phyloP scores from a whole-genome alignment of 1,140 invertebrate species.

The Bombus consobrinus region DNA sequence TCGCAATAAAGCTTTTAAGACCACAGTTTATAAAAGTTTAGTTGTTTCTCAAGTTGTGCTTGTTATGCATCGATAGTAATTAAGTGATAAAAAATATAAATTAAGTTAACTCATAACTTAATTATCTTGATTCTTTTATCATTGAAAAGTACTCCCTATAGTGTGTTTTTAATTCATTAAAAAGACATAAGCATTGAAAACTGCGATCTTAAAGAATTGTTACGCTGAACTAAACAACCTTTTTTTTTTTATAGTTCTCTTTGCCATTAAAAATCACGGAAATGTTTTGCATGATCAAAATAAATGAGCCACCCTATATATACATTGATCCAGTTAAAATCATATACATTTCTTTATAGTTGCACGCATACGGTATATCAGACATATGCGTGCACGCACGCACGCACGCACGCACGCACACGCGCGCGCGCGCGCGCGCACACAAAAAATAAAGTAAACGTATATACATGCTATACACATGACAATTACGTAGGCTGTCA shows the following conservation, averaged over 20 bases:
- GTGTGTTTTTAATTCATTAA: not conserved
- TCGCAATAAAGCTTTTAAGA: not conserved
- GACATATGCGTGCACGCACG: not conserved
- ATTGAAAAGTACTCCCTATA: not conserved
- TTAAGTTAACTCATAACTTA: not conserved
- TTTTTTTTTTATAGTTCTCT: not conserved
- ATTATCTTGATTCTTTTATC: too few relatives aligned
- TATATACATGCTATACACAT: constrained; percentile 17
- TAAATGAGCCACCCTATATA: constrained; percentile 16
- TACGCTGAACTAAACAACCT: constrained; percentile 10
- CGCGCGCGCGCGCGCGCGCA: not conserved
- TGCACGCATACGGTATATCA: not conserved
- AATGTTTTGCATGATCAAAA: not conserved
- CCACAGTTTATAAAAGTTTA: not conserved
- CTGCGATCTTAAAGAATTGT: not conserved
- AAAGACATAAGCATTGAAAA: not conserved
- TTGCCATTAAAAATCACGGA: not conserved
- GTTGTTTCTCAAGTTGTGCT: not conserved
- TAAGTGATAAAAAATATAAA: not conserved
- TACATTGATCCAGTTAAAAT: constrained; percentile 24
- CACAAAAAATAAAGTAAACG: not conserved
- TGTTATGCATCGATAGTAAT: not conserved
- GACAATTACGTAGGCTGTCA: not conserved
- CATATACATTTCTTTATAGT: constrained; percentile 31
- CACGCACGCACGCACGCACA: not conserved